phyloP scores from a whole-genome alignment of 2,797 vertebrate species.

The Sebastes elongatus region DNA sequence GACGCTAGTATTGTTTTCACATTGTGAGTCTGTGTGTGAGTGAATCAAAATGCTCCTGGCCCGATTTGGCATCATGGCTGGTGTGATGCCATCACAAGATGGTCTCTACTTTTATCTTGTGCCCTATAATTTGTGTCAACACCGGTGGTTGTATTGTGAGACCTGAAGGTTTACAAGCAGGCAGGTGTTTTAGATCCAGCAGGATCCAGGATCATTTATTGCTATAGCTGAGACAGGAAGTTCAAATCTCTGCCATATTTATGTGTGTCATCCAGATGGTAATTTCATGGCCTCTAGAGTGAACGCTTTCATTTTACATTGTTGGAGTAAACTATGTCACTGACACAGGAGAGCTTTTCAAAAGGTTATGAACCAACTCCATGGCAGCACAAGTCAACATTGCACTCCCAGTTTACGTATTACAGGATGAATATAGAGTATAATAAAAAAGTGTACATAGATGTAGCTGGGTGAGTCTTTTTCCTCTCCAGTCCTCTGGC shows the following conservation, averaged over 20 bases:
- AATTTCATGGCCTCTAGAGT: neutral
- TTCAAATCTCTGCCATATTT: neutral
- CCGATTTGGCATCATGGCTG: neutral
- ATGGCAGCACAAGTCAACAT: neutral
- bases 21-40: neutral
- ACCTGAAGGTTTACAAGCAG: neutral
- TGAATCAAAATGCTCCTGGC: neutral
- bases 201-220: neutral
- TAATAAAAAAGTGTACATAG: neutral
- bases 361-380: neutral
- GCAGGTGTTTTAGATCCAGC: neutral
- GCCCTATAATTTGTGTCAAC: neutral
- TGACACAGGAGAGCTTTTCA: neutral
- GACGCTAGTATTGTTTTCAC: neutral
- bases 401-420: neutral
- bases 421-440: neutral
- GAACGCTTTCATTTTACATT: neutral
- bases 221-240: neutral
- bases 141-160: neutral
- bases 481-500: neutral
- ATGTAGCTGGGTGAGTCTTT: neutral
- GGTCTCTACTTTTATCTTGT: neutral
- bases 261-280: neutral
- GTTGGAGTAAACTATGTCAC: neutral
- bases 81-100: neutral